Evolutionary conservation across 2,797 vertebrate genomes (phyloP).

Genomic region (Emys orbicularis): DNA sequence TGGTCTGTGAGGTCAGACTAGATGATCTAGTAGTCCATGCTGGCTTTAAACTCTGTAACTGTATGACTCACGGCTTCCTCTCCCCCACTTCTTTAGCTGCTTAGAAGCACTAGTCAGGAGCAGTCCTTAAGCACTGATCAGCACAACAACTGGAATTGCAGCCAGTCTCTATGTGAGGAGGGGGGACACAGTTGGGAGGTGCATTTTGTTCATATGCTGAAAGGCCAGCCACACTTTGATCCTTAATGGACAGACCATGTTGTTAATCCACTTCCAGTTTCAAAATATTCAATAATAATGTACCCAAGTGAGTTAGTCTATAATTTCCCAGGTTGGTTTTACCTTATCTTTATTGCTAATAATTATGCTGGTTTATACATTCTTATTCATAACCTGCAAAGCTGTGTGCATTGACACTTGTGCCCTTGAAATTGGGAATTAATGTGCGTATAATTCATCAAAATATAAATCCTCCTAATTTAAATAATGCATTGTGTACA

Average conservation of each 20-base stretch:
- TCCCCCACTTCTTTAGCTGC: background rate
- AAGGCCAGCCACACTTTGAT: background rate
- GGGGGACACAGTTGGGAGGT: background rate
- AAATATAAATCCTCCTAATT: slow-evolving; percentile 34
- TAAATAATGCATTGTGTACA: slow-evolving; percentile 25
- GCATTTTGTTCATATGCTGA: background rate
- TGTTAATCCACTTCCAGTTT: background rate
- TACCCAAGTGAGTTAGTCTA: background rate
- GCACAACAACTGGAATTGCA: background rate
- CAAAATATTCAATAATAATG: background rate
- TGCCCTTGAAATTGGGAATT: slow-evolving; percentile 43
- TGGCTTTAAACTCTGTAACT: background rate
- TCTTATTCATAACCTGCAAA: slow-evolving; percentile 9
- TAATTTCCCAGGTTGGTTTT: background rate
- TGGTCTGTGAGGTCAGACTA: background rate
- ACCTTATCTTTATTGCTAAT: background rate
- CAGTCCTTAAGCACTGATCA: background rate
- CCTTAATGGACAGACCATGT: background rate
- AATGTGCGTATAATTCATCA: background rate
- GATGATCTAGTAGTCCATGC: background rate
- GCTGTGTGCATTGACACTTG: background rate
- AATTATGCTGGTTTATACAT: background rate
- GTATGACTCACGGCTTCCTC: background rate
- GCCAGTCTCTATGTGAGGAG: background rate
- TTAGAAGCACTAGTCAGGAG: background rate